Base-by-base conservation (phyloP, 2,113 vertebrate species). In the Corythoichthys intestinalis region DNA sequence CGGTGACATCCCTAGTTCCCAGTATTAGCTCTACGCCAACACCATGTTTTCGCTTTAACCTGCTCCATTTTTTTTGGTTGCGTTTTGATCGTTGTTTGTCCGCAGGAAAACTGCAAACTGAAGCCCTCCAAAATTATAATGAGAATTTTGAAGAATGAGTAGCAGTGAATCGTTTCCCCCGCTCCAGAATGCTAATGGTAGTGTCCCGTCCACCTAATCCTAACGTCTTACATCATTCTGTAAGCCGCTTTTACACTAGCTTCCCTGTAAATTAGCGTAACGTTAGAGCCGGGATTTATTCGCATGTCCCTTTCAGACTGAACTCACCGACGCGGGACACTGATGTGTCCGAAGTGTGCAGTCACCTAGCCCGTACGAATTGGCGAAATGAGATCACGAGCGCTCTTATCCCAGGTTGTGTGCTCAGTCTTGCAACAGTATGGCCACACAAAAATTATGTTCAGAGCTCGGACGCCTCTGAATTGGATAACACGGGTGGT, bases 231-330 rank as follows among this genome's bases (percentile, higher is more conserved):
- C 34, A 58, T 37, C 56, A 58, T 14, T 53, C 13, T 37, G 34
- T 58, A 58, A 58, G 56, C 56, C 34, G 56, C 56, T 58, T 58
- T 58, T 34, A 58, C 56, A 37, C 56, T 37, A 34, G 56, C 56
- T 58, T 37, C 12, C 34, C 56, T 34, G 56, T 35, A 58, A 58
- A 58, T 58, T 58, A 34, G 34, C 56, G 34, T 58, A 58, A 58
- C 56, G 56, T 34, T 58, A 37, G 56, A 58, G 34, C 56, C 56
- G 56, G 56, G 56, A 58, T 58, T 58, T 5, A 37, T 58, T 58
- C 12, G 12, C 34, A 28, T 35, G 34, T 58, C 56, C 56, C 34
- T 58, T 58, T 58, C 56, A 58, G 56, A 37, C 56, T 58, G 11
- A 37, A 37, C 34, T 50, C 48, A 14, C 48, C 48, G 13, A 50